These are phyloP conservation scores for Copsychus sechellarum DNA, from an alignment of 2,113 vertebrate genomes.

Conservation along the genomic window DNA sequence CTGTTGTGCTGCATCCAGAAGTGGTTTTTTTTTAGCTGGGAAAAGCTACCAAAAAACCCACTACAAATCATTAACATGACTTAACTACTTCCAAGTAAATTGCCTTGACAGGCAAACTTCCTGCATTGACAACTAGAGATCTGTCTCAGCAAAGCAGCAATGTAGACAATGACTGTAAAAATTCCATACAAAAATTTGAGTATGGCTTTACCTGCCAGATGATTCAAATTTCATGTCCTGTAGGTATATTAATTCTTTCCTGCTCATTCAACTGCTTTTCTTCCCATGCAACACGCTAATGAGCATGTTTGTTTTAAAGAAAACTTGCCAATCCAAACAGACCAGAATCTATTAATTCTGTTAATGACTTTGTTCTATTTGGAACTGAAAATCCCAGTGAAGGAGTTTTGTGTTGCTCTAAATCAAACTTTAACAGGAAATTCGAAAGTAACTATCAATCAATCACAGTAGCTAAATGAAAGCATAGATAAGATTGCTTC, in stretches of 20 bases:
- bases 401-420: background rate
- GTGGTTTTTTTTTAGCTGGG: background rate
- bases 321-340: background rate
- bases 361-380: background rate
- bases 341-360: background rate
- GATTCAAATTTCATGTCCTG: constrained; percentile 2
- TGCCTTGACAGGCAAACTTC: background rate
- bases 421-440: background rate
- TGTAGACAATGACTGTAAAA: background rate
- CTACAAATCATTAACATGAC: background rate
- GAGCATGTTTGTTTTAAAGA: background rate
- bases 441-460: background rate
- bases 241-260: constrained; percentile 14
- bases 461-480: background rate
- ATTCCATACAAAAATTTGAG: background rate
- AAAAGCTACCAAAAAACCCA: background rate
- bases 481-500: background rate
- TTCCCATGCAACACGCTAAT: background rate
- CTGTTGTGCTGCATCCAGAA: background rate
- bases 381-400: background rate
- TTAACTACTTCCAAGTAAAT: constrained; percentile 13
- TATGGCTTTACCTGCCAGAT: background rate
- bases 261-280: background rate
- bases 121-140: background rate
- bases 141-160: constrained; percentile 13